Evolutionary conservation across 2,113 vertebrate species (phyloP).

Genomic region (Corvus moneduloides): DNA sequence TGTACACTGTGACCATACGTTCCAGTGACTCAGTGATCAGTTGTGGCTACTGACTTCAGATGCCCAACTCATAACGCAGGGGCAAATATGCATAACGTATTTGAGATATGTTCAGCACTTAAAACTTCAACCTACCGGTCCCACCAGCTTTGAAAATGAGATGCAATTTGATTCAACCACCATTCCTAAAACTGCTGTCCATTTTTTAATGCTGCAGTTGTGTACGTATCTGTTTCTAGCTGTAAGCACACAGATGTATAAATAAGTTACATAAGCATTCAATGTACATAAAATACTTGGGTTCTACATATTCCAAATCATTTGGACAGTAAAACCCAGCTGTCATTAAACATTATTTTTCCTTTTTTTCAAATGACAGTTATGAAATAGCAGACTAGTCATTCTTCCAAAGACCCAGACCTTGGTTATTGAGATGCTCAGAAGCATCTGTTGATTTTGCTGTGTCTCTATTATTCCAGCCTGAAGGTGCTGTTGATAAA

Average conservation of each 20-base stretch:
- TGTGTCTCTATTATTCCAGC: neutral
- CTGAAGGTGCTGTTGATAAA: conserved; percentile 36
- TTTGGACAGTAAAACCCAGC: conserved; percentile 1
- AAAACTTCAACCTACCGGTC: neutral
- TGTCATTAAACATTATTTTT: conserved; percentile 15
- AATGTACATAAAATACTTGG: neutral
- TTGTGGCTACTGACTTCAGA: neutral
- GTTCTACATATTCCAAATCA: neutral
- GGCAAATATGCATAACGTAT: too few species aligned
- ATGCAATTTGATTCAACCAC: neutral
- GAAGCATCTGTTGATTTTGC: conserved; percentile 41
- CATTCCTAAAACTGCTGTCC: neutral
- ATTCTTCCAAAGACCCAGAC: conserved; percentile 7
- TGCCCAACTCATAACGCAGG: neutral
- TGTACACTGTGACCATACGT: neutral
- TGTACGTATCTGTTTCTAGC: neutral
- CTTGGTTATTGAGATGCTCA: neutral
- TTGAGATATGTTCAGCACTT: neutral
- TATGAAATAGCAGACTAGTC: conserved; percentile 12
- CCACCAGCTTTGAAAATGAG: conserved; percentile 24
- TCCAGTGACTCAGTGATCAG: neutral
- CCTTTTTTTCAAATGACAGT: neutral
- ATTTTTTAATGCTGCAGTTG: neutral
- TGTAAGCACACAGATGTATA: neutral
- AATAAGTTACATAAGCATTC: neutral